Evolutionary conservation across 1,140 invertebrate genomes (phyloP).

Genomic region (Papilio glaucus): DNA sequence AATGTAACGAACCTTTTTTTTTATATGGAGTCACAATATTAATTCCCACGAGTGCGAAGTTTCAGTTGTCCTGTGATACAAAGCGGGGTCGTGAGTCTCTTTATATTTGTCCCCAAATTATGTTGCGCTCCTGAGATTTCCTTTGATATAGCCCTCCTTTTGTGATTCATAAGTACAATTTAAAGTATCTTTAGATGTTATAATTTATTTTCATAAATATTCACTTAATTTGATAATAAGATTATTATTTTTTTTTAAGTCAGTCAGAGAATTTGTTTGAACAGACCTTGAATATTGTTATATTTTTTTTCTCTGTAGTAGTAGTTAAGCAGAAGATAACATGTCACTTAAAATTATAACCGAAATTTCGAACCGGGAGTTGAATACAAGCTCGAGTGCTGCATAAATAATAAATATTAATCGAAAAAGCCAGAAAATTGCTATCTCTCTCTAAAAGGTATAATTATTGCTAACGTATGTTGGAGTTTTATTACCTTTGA

Average conservation of each 20-base stretch:
- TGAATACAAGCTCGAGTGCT: too few species aligned
- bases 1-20: background rate
- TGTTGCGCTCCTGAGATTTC: background rate
- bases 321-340: too few species aligned
- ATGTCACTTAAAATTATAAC: too few species aligned
- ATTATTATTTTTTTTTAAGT: too few species aligned
- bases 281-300: too few species aligned
- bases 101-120: slow-evolving; percentile 24
- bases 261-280: too few species aligned
- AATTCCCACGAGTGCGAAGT: slow-evolving; percentile 20
- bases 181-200: slow-evolving; percentile 5
- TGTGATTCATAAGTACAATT: background rate
- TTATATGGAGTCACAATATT: slow-evolving; percentile 12
- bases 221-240: too few species aligned
- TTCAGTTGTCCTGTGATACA: slow-evolving; percentile 23
- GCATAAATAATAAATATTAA: too few species aligned
- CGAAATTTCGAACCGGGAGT: too few species aligned
- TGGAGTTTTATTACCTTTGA: background rate
- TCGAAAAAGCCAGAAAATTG: too few species aligned
- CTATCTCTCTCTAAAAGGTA: too few species aligned
- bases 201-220: background rate
- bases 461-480: background rate
- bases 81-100: slow-evolving; percentile 2
- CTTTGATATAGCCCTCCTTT: slow-evolving; percentile 17
- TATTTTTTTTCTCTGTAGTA: too few species aligned